Evolutionary conservation across 2,888 invertebrate species (phyloP), one percentile per base, ranked within the genome.

Genomic region (Phengaris arion): DNA sequence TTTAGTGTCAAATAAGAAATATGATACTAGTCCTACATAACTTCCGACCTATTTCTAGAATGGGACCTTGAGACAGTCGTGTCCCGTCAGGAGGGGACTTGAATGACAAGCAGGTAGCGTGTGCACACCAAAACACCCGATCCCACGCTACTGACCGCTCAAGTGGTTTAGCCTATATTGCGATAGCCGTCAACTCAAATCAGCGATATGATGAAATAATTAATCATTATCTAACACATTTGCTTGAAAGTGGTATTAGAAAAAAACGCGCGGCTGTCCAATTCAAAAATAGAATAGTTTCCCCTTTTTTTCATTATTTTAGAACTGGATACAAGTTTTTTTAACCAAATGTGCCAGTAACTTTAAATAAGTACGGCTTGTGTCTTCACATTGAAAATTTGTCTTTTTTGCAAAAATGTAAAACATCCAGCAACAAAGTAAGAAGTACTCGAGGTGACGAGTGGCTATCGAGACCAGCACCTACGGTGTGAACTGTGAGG

Each of bases 91-190:
- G 35, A 64, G 84, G 78, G 79, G 81, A 70, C 76, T 22, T 86
- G 91, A 87, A 91, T 92, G 87, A 83, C 79, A 88, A 92, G 82
- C 79, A 83, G 83, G 84, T 84, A 81, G 82, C 84, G 84, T 86
- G 85, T 88, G 87, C 85, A 79, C 83, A 84, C 83, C 81, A 85
- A 87, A 85, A 86, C 86, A 85, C 72, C 48, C 55, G 72, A 74
- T 69, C 48, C 51, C 74, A 74, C 74, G 13, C 51, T 8, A 12
- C 64, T 64, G 64, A 45, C 64, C 64, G 15, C 52, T 74, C 13
- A 46, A n/a, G 48, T 68, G 51, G 73, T 68, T 13, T 68, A 51
- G 73, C 59, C 59, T 48, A 52, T 52, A 52, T 64, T 35, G 64
- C 64, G 35, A 12, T 64, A 64, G 64, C 45, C 35, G 64, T 45